Evolutionary conservation across 1,140 invertebrate species (phyloP).

Genomic region (Glossosoma conforme): DNA sequence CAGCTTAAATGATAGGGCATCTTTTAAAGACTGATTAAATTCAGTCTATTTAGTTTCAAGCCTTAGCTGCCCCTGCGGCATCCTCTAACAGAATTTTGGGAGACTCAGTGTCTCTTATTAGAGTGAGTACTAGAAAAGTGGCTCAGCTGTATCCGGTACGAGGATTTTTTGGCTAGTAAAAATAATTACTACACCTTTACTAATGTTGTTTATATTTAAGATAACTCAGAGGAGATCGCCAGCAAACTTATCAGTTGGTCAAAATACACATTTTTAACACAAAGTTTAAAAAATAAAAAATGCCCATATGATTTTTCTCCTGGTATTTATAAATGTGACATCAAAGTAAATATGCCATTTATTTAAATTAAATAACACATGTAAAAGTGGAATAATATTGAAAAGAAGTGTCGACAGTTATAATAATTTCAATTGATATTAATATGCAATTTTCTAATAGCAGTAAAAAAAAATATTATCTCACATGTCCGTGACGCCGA

Average conservation of each 20-base stretch:
- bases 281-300: slow-evolving; percentile 8
- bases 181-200: no score
- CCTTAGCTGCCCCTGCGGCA: no score
- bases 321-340: not conserved
- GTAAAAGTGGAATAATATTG: not conserved
- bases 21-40: not conserved
- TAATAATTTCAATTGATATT: slow-evolving; percentile 3
- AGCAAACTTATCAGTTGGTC: no score
- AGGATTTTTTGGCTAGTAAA: no score
- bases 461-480: slow-evolving; percentile 38
- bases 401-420: not conserved
- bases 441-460: slow-evolving; percentile 10
- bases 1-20: not conserved
- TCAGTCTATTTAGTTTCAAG: not conserved
- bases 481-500: slow-evolving; percentile 82
- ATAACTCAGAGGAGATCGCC: no score
- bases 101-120: no score
- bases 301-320: not conserved
- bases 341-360: slow-evolving; percentile 3
- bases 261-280: no score
- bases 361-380: not conserved
- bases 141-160: no score
- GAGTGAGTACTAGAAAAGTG: no score
- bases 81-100: no score
- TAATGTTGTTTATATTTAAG: no score